Percentiles rank a stretch among this genome's conserved stretches.
Conservation (phyloP, 2,113 vertebrate genomes). For the Percopsis transmontana region DNA sequence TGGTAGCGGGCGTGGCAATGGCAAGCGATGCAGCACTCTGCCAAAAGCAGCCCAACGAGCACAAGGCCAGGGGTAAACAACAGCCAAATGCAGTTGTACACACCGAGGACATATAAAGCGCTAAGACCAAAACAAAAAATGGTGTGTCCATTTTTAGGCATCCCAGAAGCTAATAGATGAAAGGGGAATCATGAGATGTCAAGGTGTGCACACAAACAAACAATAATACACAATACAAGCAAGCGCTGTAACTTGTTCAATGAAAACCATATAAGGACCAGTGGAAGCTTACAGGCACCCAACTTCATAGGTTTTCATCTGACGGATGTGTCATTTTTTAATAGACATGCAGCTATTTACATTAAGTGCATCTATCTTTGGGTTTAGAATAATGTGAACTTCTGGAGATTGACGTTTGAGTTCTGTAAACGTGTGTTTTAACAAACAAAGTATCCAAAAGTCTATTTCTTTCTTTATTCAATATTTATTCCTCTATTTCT, state of each 20-base stretch:
- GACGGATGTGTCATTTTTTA: slow-evolving; percentile 10
- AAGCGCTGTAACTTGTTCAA: slow-evolving; percentile 19
- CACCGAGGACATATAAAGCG: neutral
- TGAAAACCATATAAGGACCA: slow-evolving; percentile 20
- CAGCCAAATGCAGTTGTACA: slow-evolving; percentile 25
- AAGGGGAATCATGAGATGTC: neutral
- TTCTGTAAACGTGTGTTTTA: neutral
- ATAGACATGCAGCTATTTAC: slow-evolving; percentile 40
- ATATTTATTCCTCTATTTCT: too few species aligned
- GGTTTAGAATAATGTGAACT: neutral
- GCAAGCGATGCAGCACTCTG: neutral
- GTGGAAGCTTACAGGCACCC: too few species aligned
- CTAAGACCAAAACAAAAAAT: too few species aligned
- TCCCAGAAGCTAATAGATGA: too few species aligned
- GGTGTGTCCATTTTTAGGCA: too few species aligned
- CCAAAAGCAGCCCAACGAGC: slow-evolving; percentile 20
- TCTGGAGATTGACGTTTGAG: neutral
- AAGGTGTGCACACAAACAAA: neutral
- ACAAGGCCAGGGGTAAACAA: slow-evolving; percentile 27
- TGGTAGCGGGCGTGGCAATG: slow-evolving; percentile 1
- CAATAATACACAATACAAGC: neutral
- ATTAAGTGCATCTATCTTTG: slow-evolving; percentile 34
- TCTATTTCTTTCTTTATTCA: too few species aligned
- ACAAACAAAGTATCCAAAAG: too few species aligned
- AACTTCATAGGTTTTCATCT: slow-evolving; percentile 15